Base-by-base conservation (phyloP, 1,140 invertebrate species). In the Orius laevigatus region DNA sequence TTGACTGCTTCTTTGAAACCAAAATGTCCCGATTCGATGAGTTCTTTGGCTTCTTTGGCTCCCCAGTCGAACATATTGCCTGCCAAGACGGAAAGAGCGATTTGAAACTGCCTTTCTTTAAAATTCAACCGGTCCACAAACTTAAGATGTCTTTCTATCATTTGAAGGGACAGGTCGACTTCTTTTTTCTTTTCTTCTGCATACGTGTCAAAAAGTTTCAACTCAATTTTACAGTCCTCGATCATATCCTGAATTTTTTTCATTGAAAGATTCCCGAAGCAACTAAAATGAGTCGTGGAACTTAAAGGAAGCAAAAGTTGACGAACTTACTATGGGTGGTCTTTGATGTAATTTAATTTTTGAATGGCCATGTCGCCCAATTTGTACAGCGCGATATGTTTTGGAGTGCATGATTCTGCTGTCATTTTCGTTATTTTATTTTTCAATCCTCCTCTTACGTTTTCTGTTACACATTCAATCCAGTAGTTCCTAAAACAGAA, bases 11-110 rank as follows among this genome's bases (percentile, higher is more conserved):
- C 77, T 59, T 77, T 66, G 52, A 95, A 81, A 48, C 80, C 79
- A 68, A 91, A 87, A 16, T 69, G 64, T 48, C 69, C 69, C n/a
- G 68, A 70, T 63, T 90, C 81, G 67, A 95, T 73, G 39, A 94
- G 74, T 54, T 74, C 70, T 9, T 81, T 76, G 6, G 92, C 81
- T 62, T 88, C 85, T 60, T 82, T 78, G 1, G 90, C 87, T 34
- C 90, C 91, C 88, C 90, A 96, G 65, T 97, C 92, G 68, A 96
- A 96, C 64, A 96, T 88, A 69, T 97, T 97, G 16, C 85, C 85
- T 58, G 74, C 72, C 25, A 85, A 59, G 40, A 83, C 61, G 11
- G 76, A 76, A 38, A 65, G 60, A 20, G 75, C 66, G 6, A 82
- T 57, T 46, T 69, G 65, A 53, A 71, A 62, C 53, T 74, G 69